phyloP scores from a whole-genome alignment of 2,888 invertebrate species.

The Drosophila birchii region DNA sequence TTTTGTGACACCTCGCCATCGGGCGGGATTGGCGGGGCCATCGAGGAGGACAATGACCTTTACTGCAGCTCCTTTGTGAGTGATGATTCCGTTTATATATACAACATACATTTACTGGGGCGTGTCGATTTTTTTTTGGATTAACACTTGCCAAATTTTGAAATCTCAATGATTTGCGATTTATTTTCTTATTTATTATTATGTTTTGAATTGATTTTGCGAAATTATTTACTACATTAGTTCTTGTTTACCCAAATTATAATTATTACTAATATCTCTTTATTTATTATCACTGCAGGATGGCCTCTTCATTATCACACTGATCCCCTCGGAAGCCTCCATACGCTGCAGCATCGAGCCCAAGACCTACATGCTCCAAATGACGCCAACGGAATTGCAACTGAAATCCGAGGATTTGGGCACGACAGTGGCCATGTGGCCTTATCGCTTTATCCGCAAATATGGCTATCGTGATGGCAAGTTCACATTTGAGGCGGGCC shows the following conservation, averaged over 20 bases:
- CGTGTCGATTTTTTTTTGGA: constrained; percentile 3
- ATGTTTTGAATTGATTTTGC: background rate
- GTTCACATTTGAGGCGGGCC: constrained; percentile 94
- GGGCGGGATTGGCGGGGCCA: constrained; percentile 84
- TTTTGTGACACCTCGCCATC: constrained; percentile 88
- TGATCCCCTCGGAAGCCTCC: constrained; percentile 92
- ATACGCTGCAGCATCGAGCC: constrained; percentile 90
- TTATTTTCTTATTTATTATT: background rate
- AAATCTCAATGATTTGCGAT: background rate
- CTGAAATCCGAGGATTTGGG: constrained; percentile 88
- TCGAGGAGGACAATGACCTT: constrained; percentile 95
- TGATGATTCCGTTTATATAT: constrained; percentile 7
- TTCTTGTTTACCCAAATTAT: background rate
- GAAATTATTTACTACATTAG: background rate
- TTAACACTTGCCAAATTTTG: background rate
- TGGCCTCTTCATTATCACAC: constrained; percentile 91
- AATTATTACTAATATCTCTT: no score
- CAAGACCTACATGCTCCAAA: constrained; percentile 89
- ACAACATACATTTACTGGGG: background rate
- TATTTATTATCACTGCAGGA: constrained; percentile 83
- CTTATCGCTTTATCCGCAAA: constrained; percentile 92
- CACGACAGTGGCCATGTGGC: constrained; percentile 90
- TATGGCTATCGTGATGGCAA: constrained; percentile 94
- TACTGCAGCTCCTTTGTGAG: constrained; percentile 91
- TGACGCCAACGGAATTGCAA: constrained; percentile 91